These are phyloP conservation scores for Peromyscus maniculatus DNA, from an alignment of 2,113 vertebrate genomes.

Conservation along the genomic window DNA sequence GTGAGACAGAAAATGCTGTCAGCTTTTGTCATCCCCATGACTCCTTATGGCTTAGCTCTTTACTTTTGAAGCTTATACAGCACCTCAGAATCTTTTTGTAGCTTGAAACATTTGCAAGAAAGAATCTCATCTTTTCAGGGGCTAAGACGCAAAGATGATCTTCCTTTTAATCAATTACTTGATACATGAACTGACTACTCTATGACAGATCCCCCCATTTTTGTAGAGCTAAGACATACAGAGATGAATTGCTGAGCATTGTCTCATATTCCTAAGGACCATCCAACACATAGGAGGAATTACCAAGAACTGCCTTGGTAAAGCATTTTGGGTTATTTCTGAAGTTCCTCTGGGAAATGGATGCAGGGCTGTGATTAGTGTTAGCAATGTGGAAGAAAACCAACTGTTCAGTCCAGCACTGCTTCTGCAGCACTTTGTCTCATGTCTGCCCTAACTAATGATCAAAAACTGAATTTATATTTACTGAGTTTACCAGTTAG, in stretches of 20 bases:
- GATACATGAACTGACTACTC: background rate
- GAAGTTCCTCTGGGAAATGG: background rate
- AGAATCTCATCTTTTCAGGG: background rate
- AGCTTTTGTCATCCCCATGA: background rate
- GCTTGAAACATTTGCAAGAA: background rate
- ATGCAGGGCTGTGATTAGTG: background rate
- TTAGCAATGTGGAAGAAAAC: background rate
- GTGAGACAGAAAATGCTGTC: background rate
- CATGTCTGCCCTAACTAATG: background rate
- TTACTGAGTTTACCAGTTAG: background rate
- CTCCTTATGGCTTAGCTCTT: background rate
- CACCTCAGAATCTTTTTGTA: background rate
- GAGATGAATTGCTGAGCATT: background rate
- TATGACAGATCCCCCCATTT: background rate
- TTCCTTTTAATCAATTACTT: background rate
- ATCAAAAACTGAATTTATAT: background rate
- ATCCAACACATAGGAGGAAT: background rate
- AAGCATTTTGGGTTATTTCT: background rate
- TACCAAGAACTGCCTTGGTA: background rate
- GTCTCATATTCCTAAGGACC: background rate
- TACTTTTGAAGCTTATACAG: background rate
- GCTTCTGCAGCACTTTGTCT: background rate
- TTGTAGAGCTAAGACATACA: background rate
- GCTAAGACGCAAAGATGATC: background rate
- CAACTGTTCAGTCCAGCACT: background rate